Conservation (phyloP, 2,113 vertebrate genomes). For the Heloderma charlesbogerti region DNA sequence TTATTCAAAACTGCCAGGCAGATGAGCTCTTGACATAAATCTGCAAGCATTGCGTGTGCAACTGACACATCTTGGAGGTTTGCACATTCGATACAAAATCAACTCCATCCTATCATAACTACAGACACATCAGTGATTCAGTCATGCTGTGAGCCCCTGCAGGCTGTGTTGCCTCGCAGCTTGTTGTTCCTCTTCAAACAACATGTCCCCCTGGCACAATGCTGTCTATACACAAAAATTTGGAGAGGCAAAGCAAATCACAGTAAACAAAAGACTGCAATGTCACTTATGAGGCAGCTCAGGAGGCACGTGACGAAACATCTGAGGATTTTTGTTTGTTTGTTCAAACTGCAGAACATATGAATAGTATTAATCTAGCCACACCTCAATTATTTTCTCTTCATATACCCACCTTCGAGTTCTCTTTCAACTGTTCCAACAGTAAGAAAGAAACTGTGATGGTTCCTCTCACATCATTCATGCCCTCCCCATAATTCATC, state of each 20-base stretch:
- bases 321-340: not conserved
- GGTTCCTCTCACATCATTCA: slow-evolving; percentile 54
- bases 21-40: not conserved
- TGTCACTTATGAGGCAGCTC: not conserved
- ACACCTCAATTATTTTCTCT: not conserved
- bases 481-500: slow-evolving; percentile 52
- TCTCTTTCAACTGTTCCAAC: slow-evolving; percentile 16
- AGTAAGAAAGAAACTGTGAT: slow-evolving; percentile 38
- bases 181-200: not conserved
- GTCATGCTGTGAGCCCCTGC: not conserved
- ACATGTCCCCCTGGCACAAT: not conserved
- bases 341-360: not conserved
- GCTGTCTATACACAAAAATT: not conserved
- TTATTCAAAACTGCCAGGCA: not conserved
- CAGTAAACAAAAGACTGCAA: not conserved
- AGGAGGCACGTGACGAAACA: not conserved
- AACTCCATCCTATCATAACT: not conserved
- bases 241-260: not conserved
- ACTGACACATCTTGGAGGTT: not conserved
- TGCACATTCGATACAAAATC: not conserved
- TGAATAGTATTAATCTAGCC: not conserved
- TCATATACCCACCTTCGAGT: not conserved
- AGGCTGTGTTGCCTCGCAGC: not conserved
- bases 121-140: not conserved
- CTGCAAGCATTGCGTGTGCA: not conserved